These are phyloP conservation scores for Phylloscopus trochilus DNA, from an alignment of 2,113 vertebrate species.

Conservation along the genomic window DNA sequence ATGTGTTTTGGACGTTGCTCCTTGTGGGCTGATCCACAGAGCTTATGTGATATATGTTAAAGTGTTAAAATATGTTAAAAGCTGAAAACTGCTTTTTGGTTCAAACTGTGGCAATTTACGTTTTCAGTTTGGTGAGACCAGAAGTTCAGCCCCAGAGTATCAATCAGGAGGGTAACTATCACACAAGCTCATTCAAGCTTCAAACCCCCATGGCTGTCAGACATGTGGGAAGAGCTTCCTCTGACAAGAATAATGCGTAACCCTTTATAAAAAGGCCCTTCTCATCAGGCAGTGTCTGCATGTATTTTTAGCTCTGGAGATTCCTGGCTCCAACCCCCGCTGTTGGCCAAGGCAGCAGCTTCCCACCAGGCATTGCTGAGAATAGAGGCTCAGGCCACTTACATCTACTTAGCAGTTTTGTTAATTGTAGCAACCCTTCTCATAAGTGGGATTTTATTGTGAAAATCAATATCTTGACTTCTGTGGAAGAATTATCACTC, in stretches of 20 bases:
- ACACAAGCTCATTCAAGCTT: slow-evolving; percentile 10
- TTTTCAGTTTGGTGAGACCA: background rate
- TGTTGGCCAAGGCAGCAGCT: background rate
- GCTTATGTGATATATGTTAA: background rate
- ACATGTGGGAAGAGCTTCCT: slow-evolving; percentile 21
- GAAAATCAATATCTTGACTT: slow-evolving; percentile 32
- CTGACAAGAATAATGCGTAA: slow-evolving; percentile 8
- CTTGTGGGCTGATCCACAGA: background rate
- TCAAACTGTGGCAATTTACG: background rate
- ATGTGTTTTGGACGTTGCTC: background rate
- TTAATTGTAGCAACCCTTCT: slow-evolving; percentile 9
- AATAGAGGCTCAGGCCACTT: slow-evolving; percentile 16
- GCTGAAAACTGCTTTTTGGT: background rate
- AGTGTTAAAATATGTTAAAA: background rate
- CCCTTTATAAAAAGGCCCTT: slow-evolving; percentile 19
- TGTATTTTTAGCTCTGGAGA: slow-evolving; percentile 12
- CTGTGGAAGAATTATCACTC: slow-evolving; percentile 11
- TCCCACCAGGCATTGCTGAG: background rate
- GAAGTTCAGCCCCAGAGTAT: background rate
- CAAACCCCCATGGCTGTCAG: slow-evolving; percentile 3
- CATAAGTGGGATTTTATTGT: slow-evolving; percentile 6
- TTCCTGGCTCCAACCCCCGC: background rate
- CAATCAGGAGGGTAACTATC: background rate
- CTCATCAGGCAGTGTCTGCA: background rate
- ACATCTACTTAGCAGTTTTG: background rate